Evolutionary conservation across 2,888 invertebrate genomes (phyloP).

Genomic region (Phlogophora meticulosa): DNA sequence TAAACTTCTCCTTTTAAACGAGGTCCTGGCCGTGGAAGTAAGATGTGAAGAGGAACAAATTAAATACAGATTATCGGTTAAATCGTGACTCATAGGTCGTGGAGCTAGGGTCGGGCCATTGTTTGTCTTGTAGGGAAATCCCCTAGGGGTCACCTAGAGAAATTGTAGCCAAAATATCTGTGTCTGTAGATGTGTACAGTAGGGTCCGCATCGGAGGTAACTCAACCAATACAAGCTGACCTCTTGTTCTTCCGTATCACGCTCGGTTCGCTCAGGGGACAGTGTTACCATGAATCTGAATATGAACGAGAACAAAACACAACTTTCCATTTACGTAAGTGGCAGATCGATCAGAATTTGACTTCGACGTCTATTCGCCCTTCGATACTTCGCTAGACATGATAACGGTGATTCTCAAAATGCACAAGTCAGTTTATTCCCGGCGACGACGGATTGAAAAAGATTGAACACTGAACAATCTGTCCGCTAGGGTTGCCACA

Average conservation of each 20-base stretch:
- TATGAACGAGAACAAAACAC: no score
- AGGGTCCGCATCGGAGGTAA: not conserved
- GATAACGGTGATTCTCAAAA: slow-evolving; percentile 29
- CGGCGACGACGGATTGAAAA: slow-evolving; percentile 16
- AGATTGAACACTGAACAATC: slow-evolving; percentile 22
- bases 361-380: not conserved
- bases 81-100: not conserved
- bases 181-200: not conserved
- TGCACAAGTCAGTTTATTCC: slow-evolving; percentile 9
- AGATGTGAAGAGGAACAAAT: not conserved
- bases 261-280: no score
- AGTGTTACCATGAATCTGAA: no score
- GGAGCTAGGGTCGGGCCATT: not conserved
- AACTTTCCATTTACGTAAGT: not conserved
- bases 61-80: not conserved
- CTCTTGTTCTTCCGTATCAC: no score
- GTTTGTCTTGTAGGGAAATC: not conserved
- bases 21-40: not conserved
- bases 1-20: not conserved
- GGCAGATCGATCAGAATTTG: not conserved
- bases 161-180: no score
- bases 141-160: no score
- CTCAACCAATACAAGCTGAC: no score
- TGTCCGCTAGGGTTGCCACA: slow-evolving; percentile 1
- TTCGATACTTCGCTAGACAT: slow-evolving; percentile 1